These are phyloP conservation scores for Apamea sordens DNA, from an alignment of 2,888 invertebrate species.

Conservation along the genomic window DNA sequence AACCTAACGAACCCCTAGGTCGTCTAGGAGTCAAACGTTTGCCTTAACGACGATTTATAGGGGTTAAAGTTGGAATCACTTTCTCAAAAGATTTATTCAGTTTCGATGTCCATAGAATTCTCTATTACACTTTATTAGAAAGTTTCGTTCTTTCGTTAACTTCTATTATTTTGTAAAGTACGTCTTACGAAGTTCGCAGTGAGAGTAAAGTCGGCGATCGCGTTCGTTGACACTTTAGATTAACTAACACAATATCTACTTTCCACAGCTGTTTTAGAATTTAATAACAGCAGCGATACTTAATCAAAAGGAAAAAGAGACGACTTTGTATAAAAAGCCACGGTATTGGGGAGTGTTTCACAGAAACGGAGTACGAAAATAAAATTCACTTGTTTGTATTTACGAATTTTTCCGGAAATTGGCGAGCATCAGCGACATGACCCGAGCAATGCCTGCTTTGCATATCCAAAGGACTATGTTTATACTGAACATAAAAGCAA, in stretches of 20 bases:
- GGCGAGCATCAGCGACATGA: slow-evolving; percentile 19
- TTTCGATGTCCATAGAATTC: slow-evolving; percentile 57
- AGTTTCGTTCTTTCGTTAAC: slow-evolving; percentile 48
- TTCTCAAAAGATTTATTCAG: slow-evolving; percentile 62
- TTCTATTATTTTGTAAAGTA: slow-evolving; percentile 52
- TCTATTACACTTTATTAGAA: slow-evolving; percentile 60
- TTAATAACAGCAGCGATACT: slow-evolving; percentile 22
- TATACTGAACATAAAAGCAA: slow-evolving; percentile 49
- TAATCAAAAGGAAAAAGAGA: slow-evolving; percentile 19
- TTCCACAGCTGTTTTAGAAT: slow-evolving; percentile 39
- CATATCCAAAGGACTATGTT: slow-evolving; percentile 36
- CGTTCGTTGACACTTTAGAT: slow-evolving; percentile 50
- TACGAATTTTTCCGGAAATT: slow-evolving; percentile 27
- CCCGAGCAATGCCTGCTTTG: slow-evolving; percentile 27
- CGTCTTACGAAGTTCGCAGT: slow-evolving; percentile 42
- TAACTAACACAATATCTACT: slow-evolving; percentile 41
- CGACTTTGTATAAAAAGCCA: slow-evolving; percentile 8
- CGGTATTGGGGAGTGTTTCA: background rate
- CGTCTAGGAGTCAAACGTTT: slow-evolving; percentile 65
- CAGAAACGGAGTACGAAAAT: background rate
- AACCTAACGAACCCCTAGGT: slow-evolving; percentile 59
- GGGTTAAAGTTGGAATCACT: slow-evolving; percentile 62
- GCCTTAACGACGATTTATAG: slow-evolving; percentile 61
- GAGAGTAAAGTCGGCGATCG: slow-evolving; percentile 38
- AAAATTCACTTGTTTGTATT: background rate